Percentiles rank a stretch among this genome's conserved stretches.
Conservation (phyloP, 2,888 invertebrate genomes). For the Uropetala carovei region DNA sequence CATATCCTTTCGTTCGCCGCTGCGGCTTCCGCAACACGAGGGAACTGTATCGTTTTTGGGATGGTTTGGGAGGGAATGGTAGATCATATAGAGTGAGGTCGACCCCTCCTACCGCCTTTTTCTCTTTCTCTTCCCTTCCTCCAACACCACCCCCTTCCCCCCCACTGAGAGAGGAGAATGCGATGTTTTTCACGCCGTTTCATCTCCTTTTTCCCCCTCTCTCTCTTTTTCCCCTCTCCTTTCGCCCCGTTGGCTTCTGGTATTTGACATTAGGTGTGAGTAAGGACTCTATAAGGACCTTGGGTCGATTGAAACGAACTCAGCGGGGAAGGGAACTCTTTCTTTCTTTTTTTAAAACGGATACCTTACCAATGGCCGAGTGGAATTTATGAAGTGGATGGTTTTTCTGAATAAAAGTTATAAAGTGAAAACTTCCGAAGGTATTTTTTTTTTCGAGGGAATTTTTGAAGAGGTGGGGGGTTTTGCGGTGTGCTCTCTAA, state of each 20-base stretch:
- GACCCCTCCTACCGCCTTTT: background rate
- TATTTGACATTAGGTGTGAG: constrained; percentile 60
- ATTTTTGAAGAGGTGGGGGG: background rate
- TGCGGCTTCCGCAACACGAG: background rate
- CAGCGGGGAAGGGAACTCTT: background rate
- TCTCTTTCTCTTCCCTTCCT: background rate
- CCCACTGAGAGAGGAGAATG: background rate
- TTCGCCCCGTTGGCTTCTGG: constrained; percentile 46
- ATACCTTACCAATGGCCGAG: background rate
- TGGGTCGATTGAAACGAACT: background rate
- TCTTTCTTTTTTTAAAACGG: background rate
- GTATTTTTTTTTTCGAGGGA: background rate
- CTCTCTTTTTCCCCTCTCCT: too few species aligned
- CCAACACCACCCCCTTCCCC: background rate
- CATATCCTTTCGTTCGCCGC: too few species aligned
- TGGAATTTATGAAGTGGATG: constrained; percentile 59
- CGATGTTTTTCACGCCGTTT: constrained; percentile 47
- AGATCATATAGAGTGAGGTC: too few species aligned
- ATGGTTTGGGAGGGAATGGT: too few species aligned
- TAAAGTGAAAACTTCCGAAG: constrained; percentile 29
- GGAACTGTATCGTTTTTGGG: constrained; percentile 23
- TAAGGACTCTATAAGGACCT: constrained; percentile 63
- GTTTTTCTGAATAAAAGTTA: constrained; percentile 58
- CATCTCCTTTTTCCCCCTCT: background rate
- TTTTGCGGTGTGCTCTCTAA: background rate